Conservation (phyloP, 2,888 invertebrate genomes). For the Nephrotoma guestfalica region DNA sequence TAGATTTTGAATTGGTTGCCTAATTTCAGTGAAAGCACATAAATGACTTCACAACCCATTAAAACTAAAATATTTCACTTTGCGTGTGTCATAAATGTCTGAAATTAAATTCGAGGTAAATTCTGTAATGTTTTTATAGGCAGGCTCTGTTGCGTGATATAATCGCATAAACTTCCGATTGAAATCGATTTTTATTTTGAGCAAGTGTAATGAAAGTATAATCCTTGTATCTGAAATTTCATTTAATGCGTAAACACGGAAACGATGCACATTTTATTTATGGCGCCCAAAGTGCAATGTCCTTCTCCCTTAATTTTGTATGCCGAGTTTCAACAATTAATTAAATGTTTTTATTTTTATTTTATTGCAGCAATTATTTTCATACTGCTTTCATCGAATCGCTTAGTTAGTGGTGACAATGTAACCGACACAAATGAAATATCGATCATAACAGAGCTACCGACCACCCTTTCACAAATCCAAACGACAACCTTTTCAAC, state of each 20-base stretch:
- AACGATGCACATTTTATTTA: background rate
- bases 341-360: background rate
- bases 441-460: background rate
- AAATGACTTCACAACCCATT: background rate
- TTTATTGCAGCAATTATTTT: background rate
- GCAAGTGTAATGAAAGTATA: background rate
- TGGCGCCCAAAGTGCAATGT: background rate
- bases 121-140: background rate
- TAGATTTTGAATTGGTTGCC: no score
- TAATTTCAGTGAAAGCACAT: background rate
- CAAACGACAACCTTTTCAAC: background rate
- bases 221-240: background rate
- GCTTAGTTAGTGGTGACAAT: background rate
- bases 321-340: background rate
- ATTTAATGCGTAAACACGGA: background rate
- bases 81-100: background rate
- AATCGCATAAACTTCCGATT: background rate
- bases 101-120: background rate
- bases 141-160: background rate
- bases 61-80: background rate
- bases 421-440: background rate
- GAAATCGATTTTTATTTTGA: background rate
- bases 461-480: background rate
- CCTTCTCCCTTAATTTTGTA: background rate
- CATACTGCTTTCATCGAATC: background rate